Evolutionary conservation across 1,140 invertebrate species (phyloP), one percentile per base, ranked within the genome.

Genomic region (Helicorthomorpha holstii): DNA sequence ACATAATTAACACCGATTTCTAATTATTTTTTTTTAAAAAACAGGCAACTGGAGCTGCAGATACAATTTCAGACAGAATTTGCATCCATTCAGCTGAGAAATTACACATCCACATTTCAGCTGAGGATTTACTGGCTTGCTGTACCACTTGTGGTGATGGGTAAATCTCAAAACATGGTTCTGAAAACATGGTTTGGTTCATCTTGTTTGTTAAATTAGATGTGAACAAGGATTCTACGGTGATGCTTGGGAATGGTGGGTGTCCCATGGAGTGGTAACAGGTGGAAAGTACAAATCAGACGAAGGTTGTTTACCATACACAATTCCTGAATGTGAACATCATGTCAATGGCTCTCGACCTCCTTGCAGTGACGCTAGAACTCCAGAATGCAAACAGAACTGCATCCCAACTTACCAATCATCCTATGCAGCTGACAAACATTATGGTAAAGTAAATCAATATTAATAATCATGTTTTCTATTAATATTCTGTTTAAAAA

Each of bases 21-120:
- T 7, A 16, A 2, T 47, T 49, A 47, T 48, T 50, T 7, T 27
- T 56, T 52, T 16, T 61, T n/a, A n/a, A n/a, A n/a, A 49, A 68
- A 14, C 48, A 82, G 82, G 86, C 87, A 4, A 87, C 91, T 67
- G 89, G 85, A 45, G 87, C 90, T n/a, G 87, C 87, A 1, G 88
- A 91, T 68, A 83, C 89, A 1, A 94, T 95, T 80, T 86, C 86
- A 19, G 91, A 96, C 66, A 72, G 91, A 48, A 75, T 74, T 43
- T 96, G 91, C 66, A 90, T 92, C 56, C 81, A 84, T 56, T 85
- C 82, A 0, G 75, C 82, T 23, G 86, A 78, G 19, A 75, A 74
- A 26, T 59, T 72, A 3, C 75, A 90, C 61, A 77, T 83, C 56
- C 77, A 82, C 57, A 76, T 91, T 50, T 91, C 89, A 1, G 78